Evolutionary conservation across 2,888 invertebrate genomes (phyloP).

Genomic region (Lacanobia oleracea): DNA sequence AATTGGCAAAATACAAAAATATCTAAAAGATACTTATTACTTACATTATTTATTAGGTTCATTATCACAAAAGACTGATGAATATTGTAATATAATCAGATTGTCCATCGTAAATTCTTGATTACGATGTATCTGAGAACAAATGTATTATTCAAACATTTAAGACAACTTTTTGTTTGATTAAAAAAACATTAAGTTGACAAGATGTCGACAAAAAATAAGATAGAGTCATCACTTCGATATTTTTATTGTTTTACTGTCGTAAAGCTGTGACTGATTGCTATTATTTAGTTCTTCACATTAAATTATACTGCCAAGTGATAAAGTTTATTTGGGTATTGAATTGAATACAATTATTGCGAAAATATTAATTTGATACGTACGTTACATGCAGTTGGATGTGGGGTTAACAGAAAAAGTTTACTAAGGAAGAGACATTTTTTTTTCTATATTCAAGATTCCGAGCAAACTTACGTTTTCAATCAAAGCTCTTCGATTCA

Average conservation of each 20-base stretch:
- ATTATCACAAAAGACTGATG: slow-evolving; percentile 24
- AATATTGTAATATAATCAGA: slow-evolving; percentile 29
- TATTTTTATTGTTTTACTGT: slow-evolving; percentile 45
- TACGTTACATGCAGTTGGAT: not conserved
- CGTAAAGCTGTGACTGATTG: slow-evolving; percentile 39
- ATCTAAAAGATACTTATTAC: not conserved
- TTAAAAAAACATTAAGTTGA: slow-evolving; percentile 39
- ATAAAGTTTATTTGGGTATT: not conserved
- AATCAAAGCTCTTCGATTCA: slow-evolving; percentile 30
- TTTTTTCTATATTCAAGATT: slow-evolving; percentile 25
- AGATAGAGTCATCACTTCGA: slow-evolving; percentile 42
- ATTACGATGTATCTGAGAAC: slow-evolving; percentile 42
- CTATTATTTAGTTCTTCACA: slow-evolving; percentile 9
- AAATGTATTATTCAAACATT: slow-evolving; percentile 41
- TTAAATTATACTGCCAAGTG: not conserved
- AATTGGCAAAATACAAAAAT: not conserved
- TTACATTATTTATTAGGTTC: not conserved
- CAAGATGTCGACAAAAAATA: slow-evolving; percentile 40
- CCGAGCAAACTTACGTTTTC: slow-evolving; percentile 20
- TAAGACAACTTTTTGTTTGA: slow-evolving; percentile 47
- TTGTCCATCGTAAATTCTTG: slow-evolving; percentile 22
- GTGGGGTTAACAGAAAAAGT: not conserved
- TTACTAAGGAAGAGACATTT: not conserved
- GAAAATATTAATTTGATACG: not conserved
- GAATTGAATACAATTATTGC: not conserved